Percentiles rank a stretch among this genome's conserved stretches.
Conservation (phyloP, 2,113 vertebrate genomes). For the Oceanites oceanicus region DNA sequence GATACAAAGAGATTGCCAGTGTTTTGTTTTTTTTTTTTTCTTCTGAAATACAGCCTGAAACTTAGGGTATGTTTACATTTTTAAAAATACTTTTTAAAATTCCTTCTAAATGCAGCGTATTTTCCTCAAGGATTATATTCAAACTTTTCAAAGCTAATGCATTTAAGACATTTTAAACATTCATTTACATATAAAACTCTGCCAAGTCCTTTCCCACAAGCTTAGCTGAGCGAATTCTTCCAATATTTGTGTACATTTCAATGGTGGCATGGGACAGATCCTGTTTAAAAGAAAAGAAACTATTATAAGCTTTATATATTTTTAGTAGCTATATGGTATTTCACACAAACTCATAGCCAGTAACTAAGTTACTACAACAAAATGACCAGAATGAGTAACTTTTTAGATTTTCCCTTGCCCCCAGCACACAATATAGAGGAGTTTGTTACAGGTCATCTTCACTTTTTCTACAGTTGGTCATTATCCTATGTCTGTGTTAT, state of each 20-base stretch:
- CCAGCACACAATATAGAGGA: neutral
- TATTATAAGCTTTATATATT: neutral
- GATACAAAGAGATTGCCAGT: neutral
- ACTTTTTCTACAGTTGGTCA: neutral
- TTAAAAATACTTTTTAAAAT: neutral
- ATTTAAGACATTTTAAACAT: neutral
- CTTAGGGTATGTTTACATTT: neutral
- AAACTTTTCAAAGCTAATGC: neutral
- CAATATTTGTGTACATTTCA: constrained; percentile 92
- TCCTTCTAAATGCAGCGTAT: neutral
- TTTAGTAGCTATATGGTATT: neutral
- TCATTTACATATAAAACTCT: constrained; percentile 94
- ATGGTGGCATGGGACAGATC: constrained; percentile 93
- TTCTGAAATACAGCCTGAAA: neutral
- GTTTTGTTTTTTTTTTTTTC: neutral
- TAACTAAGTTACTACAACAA: neutral
- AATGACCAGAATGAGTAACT: neutral
- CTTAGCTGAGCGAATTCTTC: constrained; percentile 87
- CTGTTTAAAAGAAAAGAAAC: constrained; percentile 69
- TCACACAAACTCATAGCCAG: neutral
- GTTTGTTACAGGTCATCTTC: neutral
- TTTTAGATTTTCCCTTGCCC: neutral
- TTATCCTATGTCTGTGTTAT: neutral
- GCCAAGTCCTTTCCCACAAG: constrained; percentile 95
- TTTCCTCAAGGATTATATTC: neutral